Percentiles rank a stretch among this genome's conserved stretches.
Evolutionary conservation across 2,888 invertebrate genomes (phyloP).

Genomic region (Spisula solida): DNA sequence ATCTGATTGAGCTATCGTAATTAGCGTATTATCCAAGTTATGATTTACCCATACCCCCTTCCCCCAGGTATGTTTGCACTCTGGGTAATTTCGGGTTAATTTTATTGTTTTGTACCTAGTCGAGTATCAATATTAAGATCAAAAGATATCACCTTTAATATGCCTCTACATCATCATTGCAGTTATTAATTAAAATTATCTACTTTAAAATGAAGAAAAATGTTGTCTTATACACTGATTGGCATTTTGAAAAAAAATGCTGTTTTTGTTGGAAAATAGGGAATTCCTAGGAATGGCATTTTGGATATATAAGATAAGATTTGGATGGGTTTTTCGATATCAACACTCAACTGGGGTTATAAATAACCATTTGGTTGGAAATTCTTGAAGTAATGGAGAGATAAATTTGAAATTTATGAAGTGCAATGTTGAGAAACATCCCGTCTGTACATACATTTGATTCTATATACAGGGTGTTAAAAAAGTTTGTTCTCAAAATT

Average conservation of each 20-base stretch:
- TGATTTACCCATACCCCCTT: too few relatives aligned
- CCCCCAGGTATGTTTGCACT: too few relatives aligned
- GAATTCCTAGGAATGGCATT: conserved; percentile 14
- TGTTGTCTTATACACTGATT: background rate
- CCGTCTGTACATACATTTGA: background rate
- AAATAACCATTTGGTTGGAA: background rate
- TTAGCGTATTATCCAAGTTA: too few relatives aligned
- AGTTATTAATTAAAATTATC: background rate
- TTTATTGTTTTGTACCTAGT: background rate
- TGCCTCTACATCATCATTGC: too few relatives aligned
- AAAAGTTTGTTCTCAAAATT: too few relatives aligned
- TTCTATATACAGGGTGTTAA: too few relatives aligned
- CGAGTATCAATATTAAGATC: background rate
- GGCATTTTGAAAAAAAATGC: background rate
- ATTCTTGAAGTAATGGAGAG: background rate
- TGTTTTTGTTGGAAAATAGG: background rate
- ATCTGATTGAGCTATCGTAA: too few relatives aligned
- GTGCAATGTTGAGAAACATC: background rate
- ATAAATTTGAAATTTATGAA: conserved; percentile 6
- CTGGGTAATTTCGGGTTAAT: background rate
- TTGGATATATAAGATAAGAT: conserved; percentile 4
- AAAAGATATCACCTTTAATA: background rate
- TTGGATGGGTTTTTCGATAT: background rate
- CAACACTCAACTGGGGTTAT: conserved; percentile 7
- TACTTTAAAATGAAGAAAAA: background rate